Base-by-base conservation (phyloP, 2,888 invertebrate species). In the Napeogenes sylphis region DNA sequence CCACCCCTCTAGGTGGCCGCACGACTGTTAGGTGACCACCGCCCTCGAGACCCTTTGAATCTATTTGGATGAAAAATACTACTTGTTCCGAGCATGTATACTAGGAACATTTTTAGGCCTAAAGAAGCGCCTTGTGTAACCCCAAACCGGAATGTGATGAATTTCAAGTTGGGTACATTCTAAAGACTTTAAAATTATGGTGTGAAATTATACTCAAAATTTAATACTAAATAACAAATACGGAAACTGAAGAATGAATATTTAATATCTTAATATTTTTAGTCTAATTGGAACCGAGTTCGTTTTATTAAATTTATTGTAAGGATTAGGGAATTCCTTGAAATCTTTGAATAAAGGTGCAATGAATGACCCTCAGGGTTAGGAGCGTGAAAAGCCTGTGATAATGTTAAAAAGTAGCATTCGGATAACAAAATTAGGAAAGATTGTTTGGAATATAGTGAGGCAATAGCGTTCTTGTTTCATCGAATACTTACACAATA, bases 1-100 rank as follows among this genome's bases (percentile, higher is more conserved):
- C 90, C 90, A 90, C 90, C 91, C 91, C 6, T 90, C 91, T 69
- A 84, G 91, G 91, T 91, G 91, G 89, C 90, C 91, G 83, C 87
- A 90, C 75, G 91, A 91, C 82, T 87, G 90, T 77, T 91, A 90
- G 85, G 82, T 79, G 84, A 83, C 88, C 89, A 83, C 87, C 85
- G 84, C 82, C 81, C 81, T 77, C 73, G 69, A 73, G 68, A 74
- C 72, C 69, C 73, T 72, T 70, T 67, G 60, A 63, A 68, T 64
- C 74, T 75, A 72, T 73, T 72, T 70, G 68, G 75, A 78, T 67
- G 65, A 38, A 64, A 61, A 68, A 53, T 59, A 59, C 59, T 68
- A 61, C 64, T 61, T 70, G 67, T 70, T 74, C 71, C 70, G 67
- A 71, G 67, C 69, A 70, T 73, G 72, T 75, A 70, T 66, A 69